Percentiles rank a stretch among this genome's conserved stretches.
Evolutionary conservation across 2,797 vertebrate species (phyloP).

Genomic region (Falco naumanni): DNA sequence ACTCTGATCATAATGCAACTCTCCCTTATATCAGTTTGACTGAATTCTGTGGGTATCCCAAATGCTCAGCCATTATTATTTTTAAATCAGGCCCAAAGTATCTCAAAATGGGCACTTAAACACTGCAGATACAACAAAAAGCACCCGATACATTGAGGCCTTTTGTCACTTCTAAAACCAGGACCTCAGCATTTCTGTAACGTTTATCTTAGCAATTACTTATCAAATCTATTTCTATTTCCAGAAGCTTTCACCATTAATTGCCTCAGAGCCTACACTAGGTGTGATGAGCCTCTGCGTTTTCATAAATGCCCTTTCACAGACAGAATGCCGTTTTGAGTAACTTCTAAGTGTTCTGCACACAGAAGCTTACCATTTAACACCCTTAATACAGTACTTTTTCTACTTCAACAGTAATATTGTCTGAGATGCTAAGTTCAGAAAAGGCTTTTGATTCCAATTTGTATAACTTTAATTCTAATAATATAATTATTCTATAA

Average conservation of each 20-base stretch:
- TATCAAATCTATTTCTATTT: slow-evolving; percentile 37
- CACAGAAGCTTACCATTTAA: neutral
- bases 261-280: neutral
- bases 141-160: neutral
- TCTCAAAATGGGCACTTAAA: slow-evolving; percentile 24
- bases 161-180: slow-evolving; percentile 9
- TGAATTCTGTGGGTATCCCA: neutral
- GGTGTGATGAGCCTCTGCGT: neutral
- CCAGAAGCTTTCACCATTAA: slow-evolving; percentile 18
- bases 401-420: neutral
- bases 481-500: neutral
- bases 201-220: slow-evolving; percentile 35
- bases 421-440: neutral
- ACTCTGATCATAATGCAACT: neutral
- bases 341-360: neutral
- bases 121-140: neutral
- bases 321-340: neutral
- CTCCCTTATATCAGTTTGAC: neutral
- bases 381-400: neutral
- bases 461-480: neutral
- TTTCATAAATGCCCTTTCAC: neutral
- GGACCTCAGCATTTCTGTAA: slow-evolving; percentile 32
- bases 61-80: neutral
- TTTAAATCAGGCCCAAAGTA: slow-evolving; percentile 49
- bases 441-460: neutral